phyloP scores from a whole-genome alignment of 1,140 invertebrate genomes.

The Drosophila bipectinata region DNA sequence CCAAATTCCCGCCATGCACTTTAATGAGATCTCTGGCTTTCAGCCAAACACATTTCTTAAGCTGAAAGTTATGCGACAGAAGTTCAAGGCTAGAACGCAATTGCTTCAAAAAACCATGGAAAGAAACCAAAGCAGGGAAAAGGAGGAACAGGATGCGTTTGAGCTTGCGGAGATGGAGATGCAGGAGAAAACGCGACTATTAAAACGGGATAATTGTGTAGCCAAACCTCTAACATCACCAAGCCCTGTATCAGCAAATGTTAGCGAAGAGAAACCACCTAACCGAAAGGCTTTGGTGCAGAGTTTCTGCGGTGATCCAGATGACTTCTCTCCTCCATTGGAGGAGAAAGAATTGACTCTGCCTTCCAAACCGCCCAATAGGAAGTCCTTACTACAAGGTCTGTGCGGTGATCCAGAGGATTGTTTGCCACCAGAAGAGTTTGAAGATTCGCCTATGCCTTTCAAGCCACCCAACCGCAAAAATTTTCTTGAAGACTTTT shows the following conservation, averaged over 20 bases:
- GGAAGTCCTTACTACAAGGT: neutral
- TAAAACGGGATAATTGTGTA: neutral
- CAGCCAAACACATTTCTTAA: constrained; percentile 73
- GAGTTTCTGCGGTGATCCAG: constrained; percentile 16
- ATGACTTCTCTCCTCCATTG: neutral
- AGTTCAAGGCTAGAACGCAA: constrained; percentile 75
- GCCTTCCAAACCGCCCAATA: neutral
- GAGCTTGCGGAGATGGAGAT: constrained; percentile 60
- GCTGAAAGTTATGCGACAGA: constrained; percentile 75
- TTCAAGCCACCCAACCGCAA: neutral
- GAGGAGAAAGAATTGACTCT: neutral
- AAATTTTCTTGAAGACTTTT: constrained; percentile 1
- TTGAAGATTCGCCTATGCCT: neutral
- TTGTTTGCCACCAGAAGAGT: neutral
- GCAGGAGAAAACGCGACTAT: constrained; percentile 19
- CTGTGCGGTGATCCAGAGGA: constrained; percentile 19
- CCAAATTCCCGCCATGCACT: constrained; percentile 73
- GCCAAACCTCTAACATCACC: neutral
- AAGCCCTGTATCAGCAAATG: neutral
- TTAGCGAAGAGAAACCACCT: neutral
- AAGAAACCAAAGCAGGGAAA: constrained; percentile 27
- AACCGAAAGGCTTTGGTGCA: constrained; percentile 4
- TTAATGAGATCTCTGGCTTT: constrained; percentile 69
- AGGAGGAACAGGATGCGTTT: constrained; percentile 25
- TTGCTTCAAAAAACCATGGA: constrained; percentile 61